Evolutionary conservation across 1,140 invertebrate species (phyloP).

Genomic region (Trissolcus basalis): DNA sequence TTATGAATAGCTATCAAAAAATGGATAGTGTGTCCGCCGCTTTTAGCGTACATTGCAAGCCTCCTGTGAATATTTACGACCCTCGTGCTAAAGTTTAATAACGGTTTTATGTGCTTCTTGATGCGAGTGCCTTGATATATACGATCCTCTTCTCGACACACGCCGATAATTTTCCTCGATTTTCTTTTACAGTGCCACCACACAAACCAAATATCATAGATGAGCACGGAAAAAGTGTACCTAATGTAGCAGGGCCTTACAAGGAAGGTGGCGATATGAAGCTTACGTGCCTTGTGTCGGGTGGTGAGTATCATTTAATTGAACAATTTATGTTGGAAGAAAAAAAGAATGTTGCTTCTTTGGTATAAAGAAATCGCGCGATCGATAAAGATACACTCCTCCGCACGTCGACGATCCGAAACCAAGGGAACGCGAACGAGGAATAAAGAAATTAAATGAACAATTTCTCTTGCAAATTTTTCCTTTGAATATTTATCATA

Average conservation of each 20-base stretch:
- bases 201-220: conserved; percentile 87
- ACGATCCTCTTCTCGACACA: conserved; percentile 45
- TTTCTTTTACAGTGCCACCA: conserved; percentile 85
- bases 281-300: conserved; percentile 88
- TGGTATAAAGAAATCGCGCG: no score
- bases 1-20: conserved; percentile 54
- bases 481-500: no score
- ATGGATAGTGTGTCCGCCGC: conserved; percentile 37
- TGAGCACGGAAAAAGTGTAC: conserved; percentile 83
- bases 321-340: conserved; percentile 15
- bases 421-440: no score
- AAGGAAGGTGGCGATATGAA: conserved; percentile 88
- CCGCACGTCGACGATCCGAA: no score
- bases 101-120: conserved; percentile 57
- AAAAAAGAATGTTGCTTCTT: no score
- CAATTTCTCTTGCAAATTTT: no score
- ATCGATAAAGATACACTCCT: no score
- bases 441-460: no score
- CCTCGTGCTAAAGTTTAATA: conserved; percentile 61
- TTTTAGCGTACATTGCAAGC: conserved; percentile 49
- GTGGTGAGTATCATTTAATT: conserved; percentile 81
- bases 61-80: conserved; percentile 58
- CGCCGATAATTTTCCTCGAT: conserved; percentile 35
- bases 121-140: conserved; percentile 54
- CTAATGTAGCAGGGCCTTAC: conserved; percentile 86